phyloP scores from a whole-genome alignment of 2,888 invertebrate species.

The Caenorhabditis afra region DNA sequence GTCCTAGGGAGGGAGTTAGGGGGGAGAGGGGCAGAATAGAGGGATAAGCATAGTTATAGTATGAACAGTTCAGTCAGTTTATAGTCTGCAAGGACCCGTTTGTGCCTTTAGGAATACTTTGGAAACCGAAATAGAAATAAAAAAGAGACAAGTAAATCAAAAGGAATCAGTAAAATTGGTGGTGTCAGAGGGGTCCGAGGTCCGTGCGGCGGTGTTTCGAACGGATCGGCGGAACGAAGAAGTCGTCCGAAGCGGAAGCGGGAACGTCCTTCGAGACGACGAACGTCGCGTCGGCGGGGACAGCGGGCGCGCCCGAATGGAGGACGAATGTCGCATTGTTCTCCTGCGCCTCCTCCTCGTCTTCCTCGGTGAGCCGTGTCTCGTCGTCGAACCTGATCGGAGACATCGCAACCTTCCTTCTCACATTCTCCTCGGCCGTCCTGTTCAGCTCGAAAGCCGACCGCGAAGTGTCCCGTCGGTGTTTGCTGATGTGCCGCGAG shows the following conservation, averaged over 20 bases:
- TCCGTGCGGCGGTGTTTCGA: constrained; percentile 34
- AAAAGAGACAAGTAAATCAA: too few species aligned
- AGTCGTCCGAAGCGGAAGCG: constrained; percentile 3
- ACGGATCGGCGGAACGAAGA: constrained; percentile 24
- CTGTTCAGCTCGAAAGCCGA: constrained; percentile 27
- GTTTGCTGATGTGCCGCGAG: constrained; percentile 6
- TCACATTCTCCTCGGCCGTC: constrained; percentile 32
- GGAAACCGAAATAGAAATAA: too few species aligned
- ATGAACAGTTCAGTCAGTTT: too few species aligned
- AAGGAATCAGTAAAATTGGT: too few species aligned
- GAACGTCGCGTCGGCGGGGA: constrained; percentile 11
- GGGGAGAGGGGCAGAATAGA: too few species aligned
- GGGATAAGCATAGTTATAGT: too few species aligned
- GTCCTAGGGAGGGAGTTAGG: too few species aligned
- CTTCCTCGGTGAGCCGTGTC: constrained; percentile 29
- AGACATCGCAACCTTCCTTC: constrained; percentile 50
- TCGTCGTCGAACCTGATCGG: constrained; percentile 49
- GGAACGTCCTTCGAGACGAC: constrained; percentile 1
- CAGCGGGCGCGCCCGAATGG: neutral
- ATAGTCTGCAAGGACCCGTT: too few species aligned
- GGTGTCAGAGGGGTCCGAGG: constrained; percentile 39
- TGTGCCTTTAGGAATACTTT: too few species aligned
- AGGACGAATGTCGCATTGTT: constrained; percentile 38
- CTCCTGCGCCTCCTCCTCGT: constrained; percentile 38
- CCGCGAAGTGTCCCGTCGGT: neutral